Evolutionary conservation across 1,140 invertebrate species (phyloP), one percentile per base, ranked within the genome.

Genomic region (Ceratitis capitata): DNA sequence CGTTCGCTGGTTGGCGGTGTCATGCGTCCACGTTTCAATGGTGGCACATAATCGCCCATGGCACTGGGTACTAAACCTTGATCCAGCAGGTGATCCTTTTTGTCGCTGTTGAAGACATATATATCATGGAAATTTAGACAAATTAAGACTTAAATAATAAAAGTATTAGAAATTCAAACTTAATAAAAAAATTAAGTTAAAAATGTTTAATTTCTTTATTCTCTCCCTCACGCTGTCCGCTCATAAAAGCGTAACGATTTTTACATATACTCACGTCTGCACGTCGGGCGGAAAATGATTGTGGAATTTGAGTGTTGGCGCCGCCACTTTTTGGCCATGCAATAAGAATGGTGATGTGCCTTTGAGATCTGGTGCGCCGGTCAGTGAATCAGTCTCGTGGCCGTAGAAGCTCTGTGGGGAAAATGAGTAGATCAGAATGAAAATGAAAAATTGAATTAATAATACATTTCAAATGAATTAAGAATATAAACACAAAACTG

Each of bases 211-310:
- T 69, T 84, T 84, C 16, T 35, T 42, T 74, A 3, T 0, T 16
- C 58, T 5, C 32, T n/a, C 32, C 7, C 10, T 53, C 26, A 85
- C 23, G 61, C 42, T 78, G 7, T 23, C 39, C 16, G 26, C 32
- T 32, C 45, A 26, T 84, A 32, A 64, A 85, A 86, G 86, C 86
- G 69, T 14, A 42, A 89, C 88, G 88, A 90, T 90, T 92, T 92
- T 92, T 92, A 86, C 86, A 85, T 86, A 86, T 86, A 93, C 94
- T 94, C 93, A 95, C 94, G 94, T 95, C 90, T 95, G 94, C 90
- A 95, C 94, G 92, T 97, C 97, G 84, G 96, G 97, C 87, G 97
- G 97, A 93, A 97, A 97, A 90, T 97, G 96, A 92, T 97, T 97
- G 94, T 97, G 97, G 92, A 97, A 97, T 92, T 97, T 97, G 88